phyloP scores from a whole-genome alignment of 2,888 invertebrate genomes.

The Ennomos quercinarius region DNA sequence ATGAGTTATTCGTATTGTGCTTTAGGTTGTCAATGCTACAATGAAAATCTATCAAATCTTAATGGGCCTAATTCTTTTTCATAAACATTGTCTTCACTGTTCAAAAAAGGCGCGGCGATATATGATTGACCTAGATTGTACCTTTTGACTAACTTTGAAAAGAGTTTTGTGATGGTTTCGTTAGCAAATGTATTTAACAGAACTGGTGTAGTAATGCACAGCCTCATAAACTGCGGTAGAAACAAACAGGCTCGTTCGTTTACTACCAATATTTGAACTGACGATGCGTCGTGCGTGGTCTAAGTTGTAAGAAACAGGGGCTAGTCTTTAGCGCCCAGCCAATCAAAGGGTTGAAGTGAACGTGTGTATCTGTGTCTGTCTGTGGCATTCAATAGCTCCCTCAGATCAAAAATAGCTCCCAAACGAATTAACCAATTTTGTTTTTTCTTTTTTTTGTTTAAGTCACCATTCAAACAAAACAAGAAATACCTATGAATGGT shows the following conservation, averaged over 20 bases:
- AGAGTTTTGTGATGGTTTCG: constrained; percentile 21
- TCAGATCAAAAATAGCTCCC: too few relatives aligned
- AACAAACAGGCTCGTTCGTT: constrained; percentile 68
- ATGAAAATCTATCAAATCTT: too few relatives aligned
- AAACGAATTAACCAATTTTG: neutral
- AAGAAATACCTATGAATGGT: too few relatives aligned
- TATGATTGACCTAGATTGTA: too few relatives aligned
- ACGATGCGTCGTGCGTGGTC: constrained; percentile 39
- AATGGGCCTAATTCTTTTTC: too few relatives aligned
- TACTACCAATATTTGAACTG: constrained; percentile 70
- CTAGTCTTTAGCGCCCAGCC: neutral
- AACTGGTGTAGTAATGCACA: constrained; percentile 53
- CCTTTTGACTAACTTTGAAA: too few relatives aligned
- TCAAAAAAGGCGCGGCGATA: too few relatives aligned
- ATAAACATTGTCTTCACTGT: too few relatives aligned
- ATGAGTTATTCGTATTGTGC: constrained; percentile 5
- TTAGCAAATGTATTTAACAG: constrained; percentile 54
- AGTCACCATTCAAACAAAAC: too few relatives aligned
- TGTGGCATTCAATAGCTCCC: too few relatives aligned
- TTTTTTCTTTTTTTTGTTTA: neutral
- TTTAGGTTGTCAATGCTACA: neutral
- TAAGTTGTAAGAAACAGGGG: constrained; percentile 9
- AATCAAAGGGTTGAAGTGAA: too few relatives aligned
- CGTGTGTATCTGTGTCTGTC: too few relatives aligned
- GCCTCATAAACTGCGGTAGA: constrained; percentile 46